Base-by-base conservation (phyloP, 2,797 vertebrate genomes). In the Sitta carolinensis region DNA sequence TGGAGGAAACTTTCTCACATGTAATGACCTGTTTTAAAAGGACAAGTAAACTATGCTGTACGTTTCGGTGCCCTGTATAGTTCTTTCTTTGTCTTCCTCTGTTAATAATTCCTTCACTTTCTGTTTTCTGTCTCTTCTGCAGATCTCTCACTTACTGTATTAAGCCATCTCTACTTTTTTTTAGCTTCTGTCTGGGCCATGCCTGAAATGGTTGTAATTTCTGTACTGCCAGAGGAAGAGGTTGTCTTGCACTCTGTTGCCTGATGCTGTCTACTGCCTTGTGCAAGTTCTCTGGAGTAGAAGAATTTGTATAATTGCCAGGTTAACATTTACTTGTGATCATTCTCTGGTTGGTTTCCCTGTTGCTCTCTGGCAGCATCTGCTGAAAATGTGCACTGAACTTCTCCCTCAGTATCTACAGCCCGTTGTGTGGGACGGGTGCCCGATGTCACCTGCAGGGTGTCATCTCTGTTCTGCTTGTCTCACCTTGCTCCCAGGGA, bases 341-440 rank as follows among this genome's bases (percentile, higher is more conserved):
- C 36, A 3, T 48, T 84, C 21, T 54, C 61, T 36, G 15, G 3
- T 61, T 1, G 4, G 25, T 66, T 80, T 86, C 19, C 27, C 45
- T 43, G 17, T 59, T 62, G 32, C 25, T 51, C 16, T 74, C 61
- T 45, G 54, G 36, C 30, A 48, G 43, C 9, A 21, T 64, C 47
- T 40, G 47, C 42, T 74, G 43, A 62, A 77, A 69, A 69, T 0
- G 4, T n/a, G 25, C 34, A 20, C 0, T 0, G 14, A 59, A 42
- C 22, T 20, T 16, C n/a, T 90, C 16, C 40, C 40, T 48, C 1
- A 1, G 11, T 34, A n/a, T 74, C 17, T 48, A 9, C 36, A 14
- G 64, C 10, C 32, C 0, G 1, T n/a, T 64, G 25, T 40, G 32
- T 59, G 11, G 47, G 11, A n/a, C 2, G 3, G 10, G 15, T 45